phyloP scores from a whole-genome alignment of 2,888 invertebrate species.

The Mythimna albipuncta region DNA sequence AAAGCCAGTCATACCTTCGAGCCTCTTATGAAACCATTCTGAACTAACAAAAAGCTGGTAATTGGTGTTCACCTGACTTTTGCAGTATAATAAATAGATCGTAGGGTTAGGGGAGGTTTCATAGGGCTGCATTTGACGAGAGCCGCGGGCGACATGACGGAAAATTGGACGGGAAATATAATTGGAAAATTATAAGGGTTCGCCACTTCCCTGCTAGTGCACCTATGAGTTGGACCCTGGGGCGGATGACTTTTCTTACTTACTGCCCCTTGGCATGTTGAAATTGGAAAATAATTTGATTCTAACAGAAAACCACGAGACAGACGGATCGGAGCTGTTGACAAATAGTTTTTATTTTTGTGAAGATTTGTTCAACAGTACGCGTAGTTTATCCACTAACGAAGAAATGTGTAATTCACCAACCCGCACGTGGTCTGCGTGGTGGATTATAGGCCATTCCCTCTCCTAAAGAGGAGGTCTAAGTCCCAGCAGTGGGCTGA shows the following conservation, averaged over 20 bases:
- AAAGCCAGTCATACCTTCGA: neutral
- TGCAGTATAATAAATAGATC: conserved; percentile 73
- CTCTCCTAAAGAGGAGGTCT: too few relatives aligned
- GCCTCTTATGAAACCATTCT: conserved; percentile 39
- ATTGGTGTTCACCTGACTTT: conserved; percentile 77
- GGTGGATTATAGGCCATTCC: too few relatives aligned
- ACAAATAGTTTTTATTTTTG: neutral
- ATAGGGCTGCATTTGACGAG: conserved; percentile 88
- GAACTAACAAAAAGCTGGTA: conserved; percentile 56
- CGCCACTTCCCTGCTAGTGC: conserved; percentile 78
- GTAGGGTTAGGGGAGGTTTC: conserved; percentile 64
- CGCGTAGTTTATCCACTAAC: too few relatives aligned
- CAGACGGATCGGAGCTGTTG: conserved; percentile 8
- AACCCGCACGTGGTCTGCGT: too few relatives aligned
- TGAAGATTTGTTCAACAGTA: neutral
- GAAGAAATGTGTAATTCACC: too few relatives aligned
- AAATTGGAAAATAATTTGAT: conserved; percentile 73
- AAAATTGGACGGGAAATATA: conserved; percentile 91
- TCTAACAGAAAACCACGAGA: conserved; percentile 41
- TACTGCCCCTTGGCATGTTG: conserved; percentile 66
- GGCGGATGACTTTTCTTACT: conserved; percentile 68
- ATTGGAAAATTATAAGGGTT: conserved; percentile 90
- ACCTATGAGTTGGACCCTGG: conserved; percentile 66
- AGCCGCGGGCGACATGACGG: conserved; percentile 89
- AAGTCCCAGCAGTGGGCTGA: too few relatives aligned